phyloP scores from a whole-genome alignment of 2,797 vertebrate genomes.

The Erpetoichthys calabaricus region DNA sequence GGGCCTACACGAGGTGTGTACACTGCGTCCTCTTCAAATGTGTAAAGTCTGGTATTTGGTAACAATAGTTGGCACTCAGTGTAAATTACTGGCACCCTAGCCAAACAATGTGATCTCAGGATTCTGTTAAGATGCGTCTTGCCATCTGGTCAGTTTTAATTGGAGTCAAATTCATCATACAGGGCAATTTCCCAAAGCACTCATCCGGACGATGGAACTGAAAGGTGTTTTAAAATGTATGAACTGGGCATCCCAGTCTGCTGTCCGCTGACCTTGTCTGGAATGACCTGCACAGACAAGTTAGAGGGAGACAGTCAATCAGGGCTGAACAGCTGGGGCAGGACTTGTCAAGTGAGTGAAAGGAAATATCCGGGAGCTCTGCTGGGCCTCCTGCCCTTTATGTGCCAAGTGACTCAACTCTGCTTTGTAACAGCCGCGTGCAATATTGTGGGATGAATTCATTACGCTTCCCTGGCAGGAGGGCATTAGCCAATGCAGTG shows the following conservation, averaged over 20 bases:
- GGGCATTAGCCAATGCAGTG: too few relatives aligned
- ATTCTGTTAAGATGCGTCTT: constrained; percentile 14
- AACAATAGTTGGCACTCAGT: constrained; percentile 4
- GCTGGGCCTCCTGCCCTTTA: neutral
- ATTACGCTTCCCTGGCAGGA: too few relatives aligned
- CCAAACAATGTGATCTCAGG: neutral
- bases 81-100: neutral
- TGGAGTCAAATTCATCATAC: constrained; percentile 3
- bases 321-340: constrained; percentile 5
- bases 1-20: too few relatives aligned
- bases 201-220: neutral
- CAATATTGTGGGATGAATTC: too few relatives aligned
- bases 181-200: neutral
- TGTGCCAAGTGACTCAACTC: too few relatives aligned
- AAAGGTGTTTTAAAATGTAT: neutral
- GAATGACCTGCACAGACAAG: neutral
- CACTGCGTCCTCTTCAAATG: too few relatives aligned
- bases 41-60: constrained; percentile 1
- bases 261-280: neutral
- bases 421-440: too few relatives aligned
- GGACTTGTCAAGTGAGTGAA: too few relatives aligned
- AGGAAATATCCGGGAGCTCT: neutral
- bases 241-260: neutral
- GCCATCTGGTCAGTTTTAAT: constrained; percentile 15
- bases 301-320: neutral